Evolutionary conservation across 2,113 vertebrate genomes (phyloP), one percentile per base, ranked within the genome.

Genomic region (Erythrolamprus reginae): DNA sequence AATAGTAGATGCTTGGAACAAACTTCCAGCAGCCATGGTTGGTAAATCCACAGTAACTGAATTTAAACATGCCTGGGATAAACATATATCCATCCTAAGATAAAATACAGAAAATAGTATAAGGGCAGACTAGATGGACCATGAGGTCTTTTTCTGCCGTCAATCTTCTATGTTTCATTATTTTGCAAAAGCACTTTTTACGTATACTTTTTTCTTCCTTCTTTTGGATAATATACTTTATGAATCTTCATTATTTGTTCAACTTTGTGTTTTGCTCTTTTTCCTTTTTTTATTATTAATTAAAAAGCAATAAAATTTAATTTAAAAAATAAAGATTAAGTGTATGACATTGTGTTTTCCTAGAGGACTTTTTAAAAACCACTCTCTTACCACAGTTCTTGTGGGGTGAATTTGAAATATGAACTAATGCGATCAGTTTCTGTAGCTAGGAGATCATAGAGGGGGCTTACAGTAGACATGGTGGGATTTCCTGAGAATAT

Each of bases 261-360:
- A 61, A 61, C 26, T 61, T 61, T 61, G 26, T 61, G 10, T n/a
- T 61, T 61, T 61, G 1, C 56, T 61, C 24, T 61, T 61, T 61
- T 26, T 58, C 56, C n/a, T n/a, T 58, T 58, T 61, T 61, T 61
- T 61, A 24, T 12, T 28, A n/a, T 61, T n/a, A n/a, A 61, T 61
- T 61, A 61, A 61, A n/a, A n/a, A 61, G 10, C 28, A 61, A 61
- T 61, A n/a, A 13, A 61, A n/a, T 61, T 61, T 13, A n/a, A n/a
- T 28, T 24, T 1, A 61, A 61, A 61, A 61, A 61, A 61, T 61
- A n/a, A 61, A n/a, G 4, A n/a, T 61, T n/a, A n/a, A n/a, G 10
- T 61, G 58, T n/a, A n/a, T 88, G 84, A 65, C 92, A 92, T 28
- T 89, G 52, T 90, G 13, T 65, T 86, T 61, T 9, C 1, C n/a